Percentiles rank a stretch among this genome's conserved stretches.
These are phyloP conservation scores for Chironomus tepperi DNA, from an alignment of 1,140 invertebrate genomes.

Conservation along the genomic window DNA sequence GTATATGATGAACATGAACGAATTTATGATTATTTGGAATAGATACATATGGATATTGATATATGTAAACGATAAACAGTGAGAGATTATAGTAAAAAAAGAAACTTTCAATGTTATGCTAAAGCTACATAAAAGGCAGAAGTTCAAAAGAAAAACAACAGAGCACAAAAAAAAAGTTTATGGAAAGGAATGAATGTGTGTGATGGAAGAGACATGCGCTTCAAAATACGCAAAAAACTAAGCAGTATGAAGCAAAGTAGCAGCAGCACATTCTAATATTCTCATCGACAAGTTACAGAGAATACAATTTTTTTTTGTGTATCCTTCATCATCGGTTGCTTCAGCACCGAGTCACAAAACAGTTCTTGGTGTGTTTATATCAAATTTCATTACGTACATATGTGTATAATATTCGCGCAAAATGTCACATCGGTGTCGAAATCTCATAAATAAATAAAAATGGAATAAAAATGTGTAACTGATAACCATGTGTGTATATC, in stretches of 20 bases:
- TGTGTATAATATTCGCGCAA: neutral
- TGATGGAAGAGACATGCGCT: neutral
- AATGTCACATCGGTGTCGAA: neutral
- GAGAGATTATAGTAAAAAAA: neutral
- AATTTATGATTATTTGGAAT: too few relatives aligned
- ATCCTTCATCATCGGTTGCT: neutral
- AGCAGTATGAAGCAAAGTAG: neutral
- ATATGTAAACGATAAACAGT: neutral
- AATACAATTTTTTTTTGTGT: neutral
- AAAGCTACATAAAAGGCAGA: neutral
- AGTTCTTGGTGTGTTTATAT: slow-evolving; percentile 2
- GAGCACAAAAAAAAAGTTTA: neutral
- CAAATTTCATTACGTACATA: neutral
- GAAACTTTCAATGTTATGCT: neutral
- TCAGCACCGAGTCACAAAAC: neutral
- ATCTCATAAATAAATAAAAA: slow-evolving; percentile 10
- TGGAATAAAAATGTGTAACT: slow-evolving; percentile 1
- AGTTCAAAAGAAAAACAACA: neutral
- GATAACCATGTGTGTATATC: neutral
- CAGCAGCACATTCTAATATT: slow-evolving; percentile 7
- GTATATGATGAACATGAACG: too few relatives aligned
- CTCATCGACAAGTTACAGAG: neutral
- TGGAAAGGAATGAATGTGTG: too few relatives aligned
- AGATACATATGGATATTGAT: neutral
- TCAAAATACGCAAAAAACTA: neutral